These are phyloP conservation scores for Dromococcyx pavoninus DNA, from an alignment of 2,797 vertebrate genomes.

Conservation along the genomic window DNA sequence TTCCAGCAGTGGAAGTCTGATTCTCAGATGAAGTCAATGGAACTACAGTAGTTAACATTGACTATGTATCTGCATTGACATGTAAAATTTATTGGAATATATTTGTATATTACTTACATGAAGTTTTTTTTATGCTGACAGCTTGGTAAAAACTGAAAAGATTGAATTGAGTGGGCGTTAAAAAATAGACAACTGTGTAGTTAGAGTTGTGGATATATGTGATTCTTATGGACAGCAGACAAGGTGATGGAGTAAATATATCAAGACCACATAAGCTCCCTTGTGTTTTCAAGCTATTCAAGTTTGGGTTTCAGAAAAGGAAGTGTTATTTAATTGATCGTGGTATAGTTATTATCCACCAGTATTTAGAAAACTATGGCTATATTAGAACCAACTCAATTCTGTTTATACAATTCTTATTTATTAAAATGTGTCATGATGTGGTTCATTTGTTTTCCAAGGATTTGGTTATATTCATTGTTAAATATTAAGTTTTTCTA, in stretches of 20 bases:
- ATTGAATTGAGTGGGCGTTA: neutral
- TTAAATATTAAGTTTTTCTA: constrained; percentile 14
- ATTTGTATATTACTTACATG: neutral
- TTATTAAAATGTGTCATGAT: neutral
- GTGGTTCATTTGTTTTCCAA: neutral
- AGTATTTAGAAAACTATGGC: neutral
- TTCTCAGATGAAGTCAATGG: neutral
- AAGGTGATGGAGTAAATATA: neutral
- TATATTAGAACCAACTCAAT: neutral
- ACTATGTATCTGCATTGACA: neutral
- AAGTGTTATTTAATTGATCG: neutral
- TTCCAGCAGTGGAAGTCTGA: neutral
- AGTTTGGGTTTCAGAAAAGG: neutral
- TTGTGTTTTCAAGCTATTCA: constrained; percentile 4
- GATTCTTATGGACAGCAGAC: neutral
- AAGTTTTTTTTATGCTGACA: neutral
- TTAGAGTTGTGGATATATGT: neutral
- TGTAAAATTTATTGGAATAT: neutral
- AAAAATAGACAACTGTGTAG: neutral
- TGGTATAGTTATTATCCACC: neutral
- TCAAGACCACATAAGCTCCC: neutral
- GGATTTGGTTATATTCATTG: neutral
- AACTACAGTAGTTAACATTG: neutral
- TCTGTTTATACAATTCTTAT: neutral
- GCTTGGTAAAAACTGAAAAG: neutral